Evolutionary conservation across 2,888 invertebrate species (phyloP), one percentile per base, ranked within the genome.

Genomic region (Xanthia togata): DNA sequence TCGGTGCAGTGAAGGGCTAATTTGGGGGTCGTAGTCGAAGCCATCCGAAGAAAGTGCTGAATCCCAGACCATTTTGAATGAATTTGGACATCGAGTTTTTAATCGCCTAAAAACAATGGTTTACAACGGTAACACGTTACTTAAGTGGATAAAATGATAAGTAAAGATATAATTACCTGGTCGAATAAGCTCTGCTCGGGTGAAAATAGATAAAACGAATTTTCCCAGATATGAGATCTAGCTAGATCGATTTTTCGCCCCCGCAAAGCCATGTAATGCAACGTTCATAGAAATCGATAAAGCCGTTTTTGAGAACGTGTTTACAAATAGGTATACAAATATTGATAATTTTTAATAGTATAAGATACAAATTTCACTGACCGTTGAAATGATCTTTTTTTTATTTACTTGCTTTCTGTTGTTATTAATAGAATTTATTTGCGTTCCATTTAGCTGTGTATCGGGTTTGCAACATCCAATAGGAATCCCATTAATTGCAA

Each of bases 381-480:
- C 79, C 79, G 75, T 81, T 85, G 85, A 92, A 90, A 91, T 86
- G 93, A 91, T 92, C 93, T 91, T 88, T 91, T 92, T 92, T 90
- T 90, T 90, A 83, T 57, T 65, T 74, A 79, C 59, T 73, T 73
- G 64, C 82, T 72, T 70, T 81, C 68, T 72, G 78, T 71, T 55
- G 69, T 74, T 90, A 89, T 85, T 82, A 85, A 84, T 90, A 90
- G 86, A 81, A 78, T 70, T 70, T 77, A 79, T 73, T 78, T 81
- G 65, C 53, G 76, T 84, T 83, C 73, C 55, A 63, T 64, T 70
- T 71, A 70, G 12, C 38, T 59, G 11, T 62, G 57, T 83, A 70
- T 75, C 60, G 83, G 35, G 50, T 73, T 78, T 14, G 44, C 12
- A 59, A 73, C 38, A 63, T 69, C 41, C 41, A 55, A 55, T 31